These are phyloP conservation scores for Distichodus sexfasciatus DNA, from an alignment of 2,797 vertebrate species.

Conservation along the genomic window DNA sequence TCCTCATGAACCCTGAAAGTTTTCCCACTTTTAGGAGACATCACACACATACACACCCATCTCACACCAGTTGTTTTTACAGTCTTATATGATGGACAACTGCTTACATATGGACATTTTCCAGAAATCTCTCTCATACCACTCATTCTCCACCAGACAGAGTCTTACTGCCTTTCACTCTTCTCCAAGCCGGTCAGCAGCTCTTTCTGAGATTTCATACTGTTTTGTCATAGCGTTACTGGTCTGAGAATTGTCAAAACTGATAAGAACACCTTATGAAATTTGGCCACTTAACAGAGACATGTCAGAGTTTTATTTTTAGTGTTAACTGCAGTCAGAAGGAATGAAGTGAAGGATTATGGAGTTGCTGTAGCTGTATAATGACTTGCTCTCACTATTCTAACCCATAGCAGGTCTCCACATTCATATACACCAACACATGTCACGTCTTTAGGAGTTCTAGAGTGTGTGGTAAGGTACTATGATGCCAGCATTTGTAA, in stretches of 20 bases:
- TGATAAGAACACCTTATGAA: slow-evolving; percentile 20
- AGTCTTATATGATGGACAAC: background rate
- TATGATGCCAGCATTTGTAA: background rate
- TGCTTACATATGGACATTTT: slow-evolving; percentile 5
- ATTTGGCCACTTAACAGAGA: slow-evolving; percentile 17
- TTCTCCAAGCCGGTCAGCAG: slow-evolving; percentile 6
- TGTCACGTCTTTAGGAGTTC: background rate
- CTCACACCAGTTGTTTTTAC: too few relatives aligned
- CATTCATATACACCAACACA: background rate
- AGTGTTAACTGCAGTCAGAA: slow-evolving; percentile 8
- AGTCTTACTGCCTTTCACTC: background rate
- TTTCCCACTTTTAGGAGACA: too few relatives aligned
- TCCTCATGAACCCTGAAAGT: too few relatives aligned
- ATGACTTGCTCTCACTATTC: background rate
- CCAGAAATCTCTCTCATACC: background rate
- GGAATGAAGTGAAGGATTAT: slow-evolving; percentile 11
- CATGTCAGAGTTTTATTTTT: slow-evolving; percentile 18
- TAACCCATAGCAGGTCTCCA: background rate
- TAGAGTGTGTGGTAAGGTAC: background rate
- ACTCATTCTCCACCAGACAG: slow-evolving; percentile 3
- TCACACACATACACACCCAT: too few relatives aligned
- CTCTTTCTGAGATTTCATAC: slow-evolving; percentile 12
- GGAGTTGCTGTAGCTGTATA: background rate
- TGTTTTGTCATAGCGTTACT: slow-evolving; percentile 14
- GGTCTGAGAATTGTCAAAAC: slow-evolving; percentile 16